Percentiles rank a stretch among this genome's conserved stretches.
Conservation (phyloP, 2,113 vertebrate genomes). For the Entomyzon cyanotis region DNA sequence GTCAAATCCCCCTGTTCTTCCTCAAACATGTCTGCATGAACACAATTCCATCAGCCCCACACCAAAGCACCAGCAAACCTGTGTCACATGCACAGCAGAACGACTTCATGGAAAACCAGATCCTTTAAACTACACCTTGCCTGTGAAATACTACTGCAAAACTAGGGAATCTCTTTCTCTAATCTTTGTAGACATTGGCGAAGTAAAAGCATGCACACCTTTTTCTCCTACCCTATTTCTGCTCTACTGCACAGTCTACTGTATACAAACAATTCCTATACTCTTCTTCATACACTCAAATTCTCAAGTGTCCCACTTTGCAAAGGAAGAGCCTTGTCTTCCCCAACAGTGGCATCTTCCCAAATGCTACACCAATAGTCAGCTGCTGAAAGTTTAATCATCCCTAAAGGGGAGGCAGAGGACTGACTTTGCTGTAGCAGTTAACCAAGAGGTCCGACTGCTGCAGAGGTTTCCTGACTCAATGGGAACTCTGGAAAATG, state of each 20-base stretch:
- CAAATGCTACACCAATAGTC: background rate
- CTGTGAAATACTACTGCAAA: background rate
- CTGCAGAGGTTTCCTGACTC: background rate
- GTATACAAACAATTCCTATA: background rate
- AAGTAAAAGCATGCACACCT: background rate
- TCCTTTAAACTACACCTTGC: background rate
- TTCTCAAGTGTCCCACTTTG: background rate
- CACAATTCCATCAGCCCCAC: background rate
- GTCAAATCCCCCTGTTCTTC: background rate
- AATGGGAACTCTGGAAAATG: rapidly evolving
- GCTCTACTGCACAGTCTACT: background rate
- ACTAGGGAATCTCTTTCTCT: background rate
- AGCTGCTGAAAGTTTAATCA: background rate
- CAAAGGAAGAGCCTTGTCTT: background rate
- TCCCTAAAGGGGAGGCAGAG: background rate
- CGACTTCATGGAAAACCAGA: background rate
- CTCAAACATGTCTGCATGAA: background rate
- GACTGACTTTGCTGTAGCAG: background rate
- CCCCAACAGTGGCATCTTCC: background rate
- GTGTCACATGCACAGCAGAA: background rate
- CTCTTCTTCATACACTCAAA: background rate
- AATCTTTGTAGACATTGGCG: background rate
- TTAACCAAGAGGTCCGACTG: background rate
- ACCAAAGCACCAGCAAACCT: background rate
- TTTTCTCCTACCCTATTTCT: background rate